A percentile compares a stretch with the other conserved stretches of the same genome.
Evolutionary conservation across 1,140 invertebrate species (phyloP).

Genomic region (Danaus plexippus): DNA sequence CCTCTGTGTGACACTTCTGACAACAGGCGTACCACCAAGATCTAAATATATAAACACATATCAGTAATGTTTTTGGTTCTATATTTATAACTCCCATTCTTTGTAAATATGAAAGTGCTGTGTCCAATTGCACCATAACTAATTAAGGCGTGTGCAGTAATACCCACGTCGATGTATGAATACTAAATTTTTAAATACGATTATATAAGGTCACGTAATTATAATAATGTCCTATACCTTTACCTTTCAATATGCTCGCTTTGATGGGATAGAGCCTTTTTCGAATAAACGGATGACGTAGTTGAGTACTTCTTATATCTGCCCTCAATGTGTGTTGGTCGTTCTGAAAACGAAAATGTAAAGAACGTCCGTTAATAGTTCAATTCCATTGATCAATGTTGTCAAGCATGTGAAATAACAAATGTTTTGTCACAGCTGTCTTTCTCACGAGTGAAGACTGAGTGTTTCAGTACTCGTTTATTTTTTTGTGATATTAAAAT

Average conservation of each 20-base stretch:
- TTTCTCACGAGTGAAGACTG: conserved; percentile 5
- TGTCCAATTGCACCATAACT: too few relatives aligned
- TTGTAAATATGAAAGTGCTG: too few relatives aligned
- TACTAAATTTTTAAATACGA: background rate
- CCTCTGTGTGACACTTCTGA: conserved; percentile 78
- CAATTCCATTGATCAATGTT: too few relatives aligned
- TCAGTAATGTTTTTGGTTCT: conserved; percentile 1
- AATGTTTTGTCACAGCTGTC: conserved; percentile 6
- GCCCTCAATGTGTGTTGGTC: conserved; percentile 61
- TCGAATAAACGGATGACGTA: conserved; percentile 61
- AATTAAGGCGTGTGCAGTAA: too few relatives aligned
- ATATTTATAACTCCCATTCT: too few relatives aligned
- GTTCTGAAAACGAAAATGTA: conserved; percentile 41
- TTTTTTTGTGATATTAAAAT: too few relatives aligned
- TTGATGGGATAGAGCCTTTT: conserved; percentile 62
- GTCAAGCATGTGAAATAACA: conserved; percentile 10
- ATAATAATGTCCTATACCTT: conserved; percentile 1
- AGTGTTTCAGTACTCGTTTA: too few relatives aligned
- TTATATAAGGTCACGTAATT: background rate
- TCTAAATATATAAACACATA: conserved; percentile 56
- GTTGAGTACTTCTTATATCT: conserved; percentile 68
- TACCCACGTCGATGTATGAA: background rate
- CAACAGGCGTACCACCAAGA: conserved; percentile 83
- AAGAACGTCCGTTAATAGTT: conserved; percentile 2
- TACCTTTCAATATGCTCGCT: conserved; percentile 66